A percentile compares a stretch with the other conserved stretches of the same genome.
Conservation (phyloP, 2,888 invertebrate species). For the Drosophila mettleri region DNA sequence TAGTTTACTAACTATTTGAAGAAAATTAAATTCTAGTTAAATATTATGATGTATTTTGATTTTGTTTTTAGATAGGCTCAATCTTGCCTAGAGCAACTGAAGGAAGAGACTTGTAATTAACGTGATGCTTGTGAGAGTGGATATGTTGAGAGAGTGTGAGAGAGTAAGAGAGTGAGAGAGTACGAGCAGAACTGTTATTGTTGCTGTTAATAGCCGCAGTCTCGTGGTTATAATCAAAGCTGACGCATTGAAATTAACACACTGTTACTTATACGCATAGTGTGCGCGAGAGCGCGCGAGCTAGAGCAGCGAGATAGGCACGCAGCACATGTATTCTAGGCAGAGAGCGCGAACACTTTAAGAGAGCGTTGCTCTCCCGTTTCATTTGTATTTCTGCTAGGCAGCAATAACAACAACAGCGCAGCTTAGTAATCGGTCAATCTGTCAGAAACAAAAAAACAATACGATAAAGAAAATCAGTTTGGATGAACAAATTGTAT, state of each 20-base stretch:
- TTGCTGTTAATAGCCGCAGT: slow-evolving; percentile 22
- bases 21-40: too few species aligned
- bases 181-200: slow-evolving; percentile 14
- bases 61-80: background rate
- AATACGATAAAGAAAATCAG: slow-evolving; percentile 15
- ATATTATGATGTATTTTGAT: too few species aligned
- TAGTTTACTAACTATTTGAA: background rate
- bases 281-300: background rate
- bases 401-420: slow-evolving; percentile 30
- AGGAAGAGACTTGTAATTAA: background rate
- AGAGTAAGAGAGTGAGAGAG: background rate
- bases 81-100: too few species aligned
- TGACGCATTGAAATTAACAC: slow-evolving; percentile 67
- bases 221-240: slow-evolving; percentile 59
- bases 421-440: slow-evolving; percentile 21
- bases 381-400: slow-evolving; percentile 24
- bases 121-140: background rate
- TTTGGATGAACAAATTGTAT: background rate
- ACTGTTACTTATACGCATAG: slow-evolving; percentile 25
- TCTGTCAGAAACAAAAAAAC: slow-evolving; percentile 17
- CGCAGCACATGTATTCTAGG: background rate
- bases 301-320: background rate
- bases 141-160: background rate
- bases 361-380: background rate
- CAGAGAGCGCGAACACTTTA: slow-evolving; percentile 9